Conservation (phyloP, 2,888 invertebrate genomes). For the Tetramorium bicarinatum region DNA sequence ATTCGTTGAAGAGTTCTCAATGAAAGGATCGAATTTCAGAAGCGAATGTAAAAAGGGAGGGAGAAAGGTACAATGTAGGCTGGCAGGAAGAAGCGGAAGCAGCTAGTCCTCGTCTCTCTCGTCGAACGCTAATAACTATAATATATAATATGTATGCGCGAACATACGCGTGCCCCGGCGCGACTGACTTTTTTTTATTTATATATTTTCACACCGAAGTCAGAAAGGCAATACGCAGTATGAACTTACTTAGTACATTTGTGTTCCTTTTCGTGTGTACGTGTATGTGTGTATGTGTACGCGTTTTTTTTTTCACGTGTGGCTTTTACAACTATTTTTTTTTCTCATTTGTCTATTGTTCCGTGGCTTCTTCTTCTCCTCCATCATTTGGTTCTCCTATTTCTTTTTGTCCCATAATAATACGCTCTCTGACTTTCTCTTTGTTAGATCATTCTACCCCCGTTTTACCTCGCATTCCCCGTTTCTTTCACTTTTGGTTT, state of each 20-base stretch:
- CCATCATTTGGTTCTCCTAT: conserved; percentile 49
- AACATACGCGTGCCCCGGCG: conserved; percentile 76
- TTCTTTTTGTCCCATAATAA: conserved; percentile 46
- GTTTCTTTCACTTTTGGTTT: conserved; percentile 51
- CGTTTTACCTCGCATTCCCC: conserved; percentile 39
- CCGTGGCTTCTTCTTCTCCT: conserved; percentile 35
- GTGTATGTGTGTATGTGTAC: conserved; percentile 79
- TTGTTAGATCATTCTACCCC: conserved; percentile 52
- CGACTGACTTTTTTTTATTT: conserved; percentile 82
- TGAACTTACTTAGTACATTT: conserved; percentile 85
- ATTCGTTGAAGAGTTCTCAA: conserved; percentile 26
- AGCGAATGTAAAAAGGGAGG: not conserved
- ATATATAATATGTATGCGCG: conserved; percentile 63
- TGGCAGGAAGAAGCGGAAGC: conserved; percentile 48
- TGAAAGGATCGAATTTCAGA: not conserved
- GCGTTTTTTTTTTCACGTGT: conserved; percentile 77
- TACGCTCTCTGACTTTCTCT: conserved; percentile 43
- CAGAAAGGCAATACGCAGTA: conserved; percentile 87
- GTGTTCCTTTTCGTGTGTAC: conserved; percentile 77
- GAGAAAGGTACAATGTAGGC: not conserved
- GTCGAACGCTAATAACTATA: conserved; percentile 55
- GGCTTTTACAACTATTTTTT: conserved; percentile 77
- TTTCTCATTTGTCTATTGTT: conserved; percentile 64
- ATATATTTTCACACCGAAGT: conserved; percentile 86
- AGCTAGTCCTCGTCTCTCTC: conserved; percentile 42